Evolutionary conservation across 2,113 vertebrate genomes (phyloP), one percentile per base, ranked within the genome.

Genomic region (Nibea albiflora): DNA sequence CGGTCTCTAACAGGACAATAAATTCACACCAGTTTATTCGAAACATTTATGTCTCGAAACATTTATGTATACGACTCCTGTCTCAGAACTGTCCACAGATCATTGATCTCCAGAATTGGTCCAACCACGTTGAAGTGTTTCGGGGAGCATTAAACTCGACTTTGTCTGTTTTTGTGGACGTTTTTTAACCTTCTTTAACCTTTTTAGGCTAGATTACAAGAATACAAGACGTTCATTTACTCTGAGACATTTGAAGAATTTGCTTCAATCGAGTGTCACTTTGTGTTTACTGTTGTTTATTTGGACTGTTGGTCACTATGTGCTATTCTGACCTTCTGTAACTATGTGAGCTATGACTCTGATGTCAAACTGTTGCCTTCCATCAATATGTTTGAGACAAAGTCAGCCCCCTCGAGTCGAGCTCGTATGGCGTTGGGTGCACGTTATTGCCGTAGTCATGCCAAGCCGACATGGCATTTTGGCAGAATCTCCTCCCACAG

Each of bases 381-480:
- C 39, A 26, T 62, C 62, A 49, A 84, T 74, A 14, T 49, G n/a
- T 61, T 65, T 66, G 26, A 68, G 42, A 81, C 69, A 47, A 52
- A 54, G 26, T 57, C 20, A 11, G 61, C 47, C 15, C 61, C 70
- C n/a, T 17, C 52, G 22, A 81, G 63, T 26, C 50, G 15, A 24
- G 54, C 35, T 4, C 52, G 14, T 15, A 5, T 73, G 53, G 44
- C 16, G 35, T 46, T 47, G 52, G 17, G 47, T 57, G 5, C 10
- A 58, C 53, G 65, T 78, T 61, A 22, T 73, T 54, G 28, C 67
- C 28, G 0, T 52, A 14, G 52, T 47, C 65, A 54, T 88, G 56
- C 80, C 87, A 86, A 80, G 42, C 44, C 16, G 3, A 66, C 54
- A 63, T 89, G 85, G 81, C 90, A 85, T 86, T 90, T 85, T 93